Base-by-base conservation (phyloP, 2,797 vertebrate species). In the Phylloscopus collybita region DNA sequence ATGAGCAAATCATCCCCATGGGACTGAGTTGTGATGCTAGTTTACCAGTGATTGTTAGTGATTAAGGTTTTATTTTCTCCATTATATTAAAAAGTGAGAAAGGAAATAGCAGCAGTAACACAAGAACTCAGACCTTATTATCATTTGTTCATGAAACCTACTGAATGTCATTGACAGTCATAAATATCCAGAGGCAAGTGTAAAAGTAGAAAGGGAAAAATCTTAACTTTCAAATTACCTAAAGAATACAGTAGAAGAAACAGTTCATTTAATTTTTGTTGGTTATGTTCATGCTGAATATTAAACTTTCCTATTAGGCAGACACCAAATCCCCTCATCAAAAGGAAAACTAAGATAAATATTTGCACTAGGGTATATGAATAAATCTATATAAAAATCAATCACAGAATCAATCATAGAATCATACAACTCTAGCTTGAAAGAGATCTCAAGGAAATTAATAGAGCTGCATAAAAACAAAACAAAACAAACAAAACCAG, bases 51-150 rank as follows among this genome's bases (percentile, higher is more conserved):
- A 80, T 65, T 75, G 40, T 56, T 88, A 94, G 32, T 80, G 64
- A 94, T 57, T 87, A 95, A 92, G 64, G 27, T 87, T 93, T 85
- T 91, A 50, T 82, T 80, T 95, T 78, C 45, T 90, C 18, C 21
- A 40, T 91, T 75, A 47, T 59, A 86, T 81, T 94, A 92, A 95
- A 95, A 88, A 85, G n/a, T 67, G 57, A 73, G 74, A 62, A 91
- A 59, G 69, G 95, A 95, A 92, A 85, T 26, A 76, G 45, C 45
- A 93, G 44, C 40, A 83, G 6, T 71, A 94, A 47, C 49, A 87
- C 20, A 86, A 76, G 36, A 75, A 19, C 17, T 86, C 34, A 92
- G 57, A 29, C 16, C 20, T 92, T 40, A 91, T 89, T 83, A 66
- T 38, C 54, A 60, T 91, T 93, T 91, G 69, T 85, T 94, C 80